Evolutionary conservation across 2,113 vertebrate species (phyloP), one percentile per base, ranked within the genome.

Genomic region (Gasterosteus aculeatus): DNA sequence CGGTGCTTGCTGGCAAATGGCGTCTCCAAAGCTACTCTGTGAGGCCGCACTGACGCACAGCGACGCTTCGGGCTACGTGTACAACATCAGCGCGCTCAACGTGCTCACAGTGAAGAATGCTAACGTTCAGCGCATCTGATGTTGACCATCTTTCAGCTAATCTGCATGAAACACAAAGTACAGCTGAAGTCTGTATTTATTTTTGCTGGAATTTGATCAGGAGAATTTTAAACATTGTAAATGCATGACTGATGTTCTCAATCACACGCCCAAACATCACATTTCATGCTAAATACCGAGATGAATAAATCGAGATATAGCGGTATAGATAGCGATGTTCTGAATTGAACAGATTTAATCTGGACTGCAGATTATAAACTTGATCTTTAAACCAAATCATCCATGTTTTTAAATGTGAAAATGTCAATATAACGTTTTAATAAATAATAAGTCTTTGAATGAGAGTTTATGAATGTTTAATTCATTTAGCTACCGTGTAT

Each of bases 381-480:
- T 42, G 0, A 4, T 58, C 39, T 12, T 47, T 18, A 41, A 60
- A 46, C 42, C 2, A 31, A 19, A 19, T 33, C 16, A 41, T 39
- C 0, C 2, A 56, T 16, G n/a, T 62, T 29, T 51, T 63, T n/a
- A 29, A n/a, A 44, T 19, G 2, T 2, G 5, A 38, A 38, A 38
- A 38, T 38, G 35, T 38, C 35, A 38, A 54, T 22, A 0, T 11
- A 35, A 31, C 3, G 15, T 29, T 61, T 54, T 1, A 56, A 61
- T 56, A 56, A 47, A 35, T 19, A 54, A 49, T 18, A 18, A 4
- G 2, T 60, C 2, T 66, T 56, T 19, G 5, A 35, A 16, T 65
- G 12, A 15, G 33, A 51, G 18, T 39, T 49, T 42, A 44, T 64
- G 1, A 39, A 38, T 70, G 22, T 78, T 88, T 8, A 22, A 63